Evolutionary conservation across 2,113 vertebrate genomes (phyloP).

Genomic region (Eulemur macaco): DNA sequence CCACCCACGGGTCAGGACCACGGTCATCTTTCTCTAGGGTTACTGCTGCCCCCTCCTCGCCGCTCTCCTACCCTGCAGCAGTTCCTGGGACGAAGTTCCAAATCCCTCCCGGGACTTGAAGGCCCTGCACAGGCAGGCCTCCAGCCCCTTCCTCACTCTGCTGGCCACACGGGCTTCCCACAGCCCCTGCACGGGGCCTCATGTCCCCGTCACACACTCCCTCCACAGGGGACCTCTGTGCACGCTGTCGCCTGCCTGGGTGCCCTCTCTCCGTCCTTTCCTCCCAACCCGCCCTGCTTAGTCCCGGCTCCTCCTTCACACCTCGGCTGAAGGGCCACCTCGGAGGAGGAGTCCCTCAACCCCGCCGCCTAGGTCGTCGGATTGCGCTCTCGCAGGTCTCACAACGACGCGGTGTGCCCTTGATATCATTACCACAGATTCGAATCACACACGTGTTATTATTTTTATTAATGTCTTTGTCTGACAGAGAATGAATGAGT

Average conservation of each 20-base stretch:
- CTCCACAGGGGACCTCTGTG: rapidly evolving
- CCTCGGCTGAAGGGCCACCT: background rate
- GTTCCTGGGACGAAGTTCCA: background rate
- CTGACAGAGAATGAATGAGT: background rate
- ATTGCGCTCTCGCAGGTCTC: background rate
- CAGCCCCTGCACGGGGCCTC: background rate
- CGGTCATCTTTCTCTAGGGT: background rate
- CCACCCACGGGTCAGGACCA: no score
- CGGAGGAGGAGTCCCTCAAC: background rate
- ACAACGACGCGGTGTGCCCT: background rate
- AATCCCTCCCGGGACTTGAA: background rate
- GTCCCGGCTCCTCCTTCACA: background rate
- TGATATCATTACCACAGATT: background rate
- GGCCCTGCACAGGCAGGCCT: background rate
- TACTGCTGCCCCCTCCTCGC: background rate
- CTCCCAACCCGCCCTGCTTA: background rate
- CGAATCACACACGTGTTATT: background rate
- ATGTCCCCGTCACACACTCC: background rate
- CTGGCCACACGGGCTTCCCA: background rate
- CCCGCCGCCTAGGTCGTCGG: background rate
- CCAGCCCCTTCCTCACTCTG: background rate
- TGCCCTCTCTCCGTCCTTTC: no score
- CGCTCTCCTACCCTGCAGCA: background rate
- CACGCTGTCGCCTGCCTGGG: background rate
- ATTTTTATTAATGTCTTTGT: background rate